These are phyloP conservation scores for Pseudorhiza aurosa DNA, from an alignment of 30 jellyfish, hydroid and myxozoan species.

Conservation along the genomic window DNA sequence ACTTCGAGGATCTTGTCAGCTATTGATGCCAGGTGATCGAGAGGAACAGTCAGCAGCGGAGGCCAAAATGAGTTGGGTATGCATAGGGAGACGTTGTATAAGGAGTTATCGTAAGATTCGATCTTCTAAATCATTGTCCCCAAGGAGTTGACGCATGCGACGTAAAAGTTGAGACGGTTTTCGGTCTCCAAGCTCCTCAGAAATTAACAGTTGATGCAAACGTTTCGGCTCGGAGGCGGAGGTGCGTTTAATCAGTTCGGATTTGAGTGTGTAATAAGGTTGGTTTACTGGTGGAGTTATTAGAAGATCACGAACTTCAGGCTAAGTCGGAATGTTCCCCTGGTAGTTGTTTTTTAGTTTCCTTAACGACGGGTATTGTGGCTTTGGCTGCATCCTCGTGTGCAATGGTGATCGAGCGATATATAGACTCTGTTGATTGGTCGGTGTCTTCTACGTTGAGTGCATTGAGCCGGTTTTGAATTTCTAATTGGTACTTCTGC, in stretches of 20 bases:
- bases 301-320: conserved; percentile 19
- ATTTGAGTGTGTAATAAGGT: neutral
- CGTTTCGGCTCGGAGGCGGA: no score
- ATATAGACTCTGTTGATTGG: no score
- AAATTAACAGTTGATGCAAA: neutral
- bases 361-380: no score
- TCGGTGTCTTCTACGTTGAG: no score
- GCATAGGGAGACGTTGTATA: conserved; percentile 24
- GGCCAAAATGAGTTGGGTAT: conserved; percentile 34
- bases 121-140: conserved; percentile 10
- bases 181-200: conserved; percentile 37
- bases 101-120: conserved; percentile 10
- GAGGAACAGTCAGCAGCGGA: conserved; percentile 11
- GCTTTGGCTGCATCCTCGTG: no score
- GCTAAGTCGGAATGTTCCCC: no score
- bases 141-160: conserved; percentile 43
- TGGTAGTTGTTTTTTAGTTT: no score
- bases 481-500: no score
- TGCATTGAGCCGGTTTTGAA: no score
- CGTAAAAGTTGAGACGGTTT: conserved; percentile 22
- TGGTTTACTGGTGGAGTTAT: neutral
- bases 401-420: no score
- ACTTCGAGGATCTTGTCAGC: no score
- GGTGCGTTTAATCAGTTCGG: neutral
- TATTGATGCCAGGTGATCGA: conserved; percentile 15